A percentile compares a stretch with the other conserved stretches of the same genome.
Evolutionary conservation across 2,113 vertebrate species (phyloP).

Genomic region (Paradisaea rubra): DNA sequence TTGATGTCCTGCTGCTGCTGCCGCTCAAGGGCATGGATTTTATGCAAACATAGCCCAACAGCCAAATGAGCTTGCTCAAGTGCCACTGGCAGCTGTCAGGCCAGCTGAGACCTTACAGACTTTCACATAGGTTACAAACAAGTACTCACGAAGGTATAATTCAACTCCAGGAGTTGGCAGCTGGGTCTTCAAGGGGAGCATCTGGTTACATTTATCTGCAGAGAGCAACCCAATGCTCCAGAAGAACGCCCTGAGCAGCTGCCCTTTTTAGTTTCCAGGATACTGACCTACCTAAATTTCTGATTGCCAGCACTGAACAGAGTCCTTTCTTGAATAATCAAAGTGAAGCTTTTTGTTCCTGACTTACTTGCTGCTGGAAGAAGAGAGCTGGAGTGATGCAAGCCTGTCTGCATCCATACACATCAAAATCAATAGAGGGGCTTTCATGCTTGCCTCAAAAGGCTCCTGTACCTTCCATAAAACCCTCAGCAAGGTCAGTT

Average conservation of each 20-base stretch:
- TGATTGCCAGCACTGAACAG: not conserved
- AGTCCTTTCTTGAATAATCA: not conserved
- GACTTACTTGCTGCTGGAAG: not conserved
- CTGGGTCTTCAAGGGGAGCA: not conserved
- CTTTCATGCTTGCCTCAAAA: not conserved
- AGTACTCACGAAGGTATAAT: not conserved
- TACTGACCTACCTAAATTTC: not conserved
- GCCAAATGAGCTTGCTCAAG: not conserved
- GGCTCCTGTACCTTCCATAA: not conserved
- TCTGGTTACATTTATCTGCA: not conserved
- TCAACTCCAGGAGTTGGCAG: not conserved
- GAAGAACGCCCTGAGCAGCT: not conserved
- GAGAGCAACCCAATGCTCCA: not conserved
- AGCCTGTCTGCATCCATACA: not conserved
- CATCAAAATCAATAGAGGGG: not conserved
- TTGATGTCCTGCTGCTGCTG: not conserved
- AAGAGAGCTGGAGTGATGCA: not conserved
- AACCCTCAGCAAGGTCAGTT: not conserved
- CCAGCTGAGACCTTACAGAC: not conserved
- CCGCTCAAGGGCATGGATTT: not conserved
- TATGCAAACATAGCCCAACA: accelerated
- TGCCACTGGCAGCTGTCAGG: not conserved
- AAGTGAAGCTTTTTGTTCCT: not conserved
- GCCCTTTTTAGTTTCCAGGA: not conserved
- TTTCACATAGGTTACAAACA: not conserved